A percentile compares a stretch with the other conserved stretches of the same genome.
phyloP scores from a whole-genome alignment of 2,797 vertebrate genomes.

The Merluccius polli region DNA sequence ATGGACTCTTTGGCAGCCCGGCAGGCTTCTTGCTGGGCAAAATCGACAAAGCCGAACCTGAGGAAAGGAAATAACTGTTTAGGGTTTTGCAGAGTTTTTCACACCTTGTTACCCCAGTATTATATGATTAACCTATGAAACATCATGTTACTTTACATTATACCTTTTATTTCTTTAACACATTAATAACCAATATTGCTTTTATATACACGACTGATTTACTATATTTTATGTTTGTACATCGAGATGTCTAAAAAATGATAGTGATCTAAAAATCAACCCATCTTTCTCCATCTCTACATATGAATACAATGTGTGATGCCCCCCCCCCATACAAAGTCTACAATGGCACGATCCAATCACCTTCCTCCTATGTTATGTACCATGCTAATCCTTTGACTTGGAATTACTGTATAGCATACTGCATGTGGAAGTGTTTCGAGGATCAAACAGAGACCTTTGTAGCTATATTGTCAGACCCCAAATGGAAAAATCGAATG shows the following conservation, averaged over 20 bases:
- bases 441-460: background rate
- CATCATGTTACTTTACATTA: background rate
- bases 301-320: background rate
- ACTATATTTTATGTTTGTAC: too few species aligned
- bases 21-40: conserved; percentile 80
- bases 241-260: too few species aligned
- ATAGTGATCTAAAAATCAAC: background rate
- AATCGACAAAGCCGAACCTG: conserved; percentile 94
- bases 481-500: background rate
- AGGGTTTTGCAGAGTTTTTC: background rate
- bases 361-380: background rate
- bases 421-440: background rate
- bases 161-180: background rate
- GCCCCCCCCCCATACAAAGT: background rate
- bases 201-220: background rate
- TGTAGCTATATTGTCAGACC: background rate
- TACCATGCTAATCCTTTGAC: background rate
- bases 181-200: background rate
- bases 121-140: background rate
- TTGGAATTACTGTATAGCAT: background rate
- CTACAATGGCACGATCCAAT: background rate
- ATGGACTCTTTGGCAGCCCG: conserved; percentile 86
- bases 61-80: background rate
- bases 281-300: background rate
- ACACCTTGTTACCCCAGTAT: background rate